Evolutionary conservation across 2,797 vertebrate species (phyloP), one percentile per base, ranked within the genome.

Genomic region (Gymnoscopelus braueri): DNA sequence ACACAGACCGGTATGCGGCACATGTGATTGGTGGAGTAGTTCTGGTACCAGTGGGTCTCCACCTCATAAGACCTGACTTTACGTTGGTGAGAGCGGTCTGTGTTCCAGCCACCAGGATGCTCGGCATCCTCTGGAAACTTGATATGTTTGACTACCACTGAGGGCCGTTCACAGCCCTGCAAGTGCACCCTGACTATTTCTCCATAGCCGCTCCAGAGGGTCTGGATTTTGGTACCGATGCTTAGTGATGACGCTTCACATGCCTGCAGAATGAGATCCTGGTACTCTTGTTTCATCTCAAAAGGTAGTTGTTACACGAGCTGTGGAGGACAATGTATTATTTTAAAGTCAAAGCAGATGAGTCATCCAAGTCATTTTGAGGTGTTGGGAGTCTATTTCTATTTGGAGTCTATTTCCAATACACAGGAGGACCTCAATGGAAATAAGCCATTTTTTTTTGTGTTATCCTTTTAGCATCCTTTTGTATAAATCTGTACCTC

Each of bases 21-120:
- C 61, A 35, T 67, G 5, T 58, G 81, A 19, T 71, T 74, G 32
- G 92, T 91, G 76, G 86, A 84, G 24, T 92, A 94, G 77, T 93
- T 93, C 84, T 89, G 89, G 84, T 95, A 95, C 93, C 93, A 95
- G 80, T 93, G 75, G 0, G 87, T 90, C 81, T 95, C 94, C 79
- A 94, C 91, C 66, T 94, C 91, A 69, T 94, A 95, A 10, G 94
- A 95, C 6, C 84, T 86, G 0, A 93, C 92, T 74, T 95, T 95
- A 0, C 94, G 91, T 4, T 19, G 63, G 82, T 95, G 93, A 47
- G 94, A 94, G 5, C 79, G 77, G 7, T 93, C 87, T 0, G 92
- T 88, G 84, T 89, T 86, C 83, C 83, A 78, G 71, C 90, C 89
- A 0, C 87, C 75, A 0, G 92, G 88, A 32, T 88, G 90, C 35